Evolutionary conservation across 2,797 vertebrate genomes (phyloP), one percentile per base, ranked within the genome.

Genomic region (Myripristis murdjan): DNA sequence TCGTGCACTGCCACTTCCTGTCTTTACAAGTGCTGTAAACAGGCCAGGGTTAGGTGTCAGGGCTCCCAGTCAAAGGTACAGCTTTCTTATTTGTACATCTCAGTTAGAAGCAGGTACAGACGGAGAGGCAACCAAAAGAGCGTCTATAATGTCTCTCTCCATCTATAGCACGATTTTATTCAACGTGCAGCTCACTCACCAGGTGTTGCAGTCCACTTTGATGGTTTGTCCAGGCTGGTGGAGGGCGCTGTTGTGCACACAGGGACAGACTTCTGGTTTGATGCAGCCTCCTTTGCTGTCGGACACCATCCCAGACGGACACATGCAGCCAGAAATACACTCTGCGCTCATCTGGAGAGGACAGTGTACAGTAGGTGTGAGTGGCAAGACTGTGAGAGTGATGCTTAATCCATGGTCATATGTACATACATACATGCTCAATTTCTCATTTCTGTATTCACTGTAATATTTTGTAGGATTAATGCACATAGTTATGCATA

Each of bases 321-420:
- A 97, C 82, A 95, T 79, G 64, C 96, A 97, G 73, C 95, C 95
- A n/a, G 95, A 94, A n/a, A 91, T 63, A 54, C 96, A 97, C 68
- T 91, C 93, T 24, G 92, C 92, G 66, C 86, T 91, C 72, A 96
- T 87, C 96, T 96, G 86, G 1, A 74, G 18, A 28, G 22, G 22
- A 57, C 8, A 14, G 46, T 1, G 22, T 26, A 69, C 11, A 28
- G 35, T 24, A n/a, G n/a, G n/a, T 61, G 16, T 63, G 9, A 46
- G 22, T 49, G 23, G 14, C 15, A 23, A 14, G n/a, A 23, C 37
- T 6, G 16, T 2, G 3, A 39, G 31, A 41, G 11, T 20, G 1
- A 20, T 6, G 12, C 2, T 16, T 22, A 51, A 47, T 44, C 0
- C 24, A n/a, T 24, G 23, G 41, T 14, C 12, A 16, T 2, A 53